Percentiles rank a stretch among this genome's conserved stretches.
Conservation (phyloP, 2,888 invertebrate genomes). For the Polyommatus iphigenia region DNA sequence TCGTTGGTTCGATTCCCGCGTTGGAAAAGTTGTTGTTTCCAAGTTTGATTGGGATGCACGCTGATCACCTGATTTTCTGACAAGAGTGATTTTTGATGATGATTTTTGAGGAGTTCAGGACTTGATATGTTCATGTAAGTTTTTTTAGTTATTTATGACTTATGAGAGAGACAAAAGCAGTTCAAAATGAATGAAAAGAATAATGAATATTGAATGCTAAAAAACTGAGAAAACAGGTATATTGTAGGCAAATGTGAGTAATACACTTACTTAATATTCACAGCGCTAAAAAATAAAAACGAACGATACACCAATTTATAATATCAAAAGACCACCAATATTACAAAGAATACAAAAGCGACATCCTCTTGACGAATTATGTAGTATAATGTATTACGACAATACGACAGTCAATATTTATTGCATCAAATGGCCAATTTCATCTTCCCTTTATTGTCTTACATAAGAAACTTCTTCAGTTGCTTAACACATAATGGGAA, state of each 20-base stretch:
- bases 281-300: background rate
- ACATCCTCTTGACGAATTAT: slow-evolving; percentile 19
- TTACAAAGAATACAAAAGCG: slow-evolving; percentile 11
- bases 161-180: too few relatives aligned
- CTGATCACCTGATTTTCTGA: too few relatives aligned
- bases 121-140: too few relatives aligned
- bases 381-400: background rate
- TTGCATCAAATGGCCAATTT: slow-evolving; percentile 26
- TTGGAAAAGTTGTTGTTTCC: too few relatives aligned
- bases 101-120: too few relatives aligned
- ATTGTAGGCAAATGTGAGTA: background rate
- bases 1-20: too few relatives aligned
- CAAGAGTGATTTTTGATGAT: too few relatives aligned
- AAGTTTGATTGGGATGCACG: too few relatives aligned
- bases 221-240: background rate
- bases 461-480: slow-evolving; percentile 21
- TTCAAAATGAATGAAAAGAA: too few relatives aligned
- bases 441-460: slow-evolving; percentile 28
- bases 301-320: background rate
- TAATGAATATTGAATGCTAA: background rate
- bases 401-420: slow-evolving; percentile 19
- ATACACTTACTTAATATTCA: background rate
- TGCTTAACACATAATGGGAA: slow-evolving; percentile 1
- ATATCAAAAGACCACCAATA: slow-evolving; percentile 8
- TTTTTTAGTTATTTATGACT: too few relatives aligned